phyloP scores from a whole-genome alignment of 2,113 vertebrate species.

The Platysteira castanea region DNA sequence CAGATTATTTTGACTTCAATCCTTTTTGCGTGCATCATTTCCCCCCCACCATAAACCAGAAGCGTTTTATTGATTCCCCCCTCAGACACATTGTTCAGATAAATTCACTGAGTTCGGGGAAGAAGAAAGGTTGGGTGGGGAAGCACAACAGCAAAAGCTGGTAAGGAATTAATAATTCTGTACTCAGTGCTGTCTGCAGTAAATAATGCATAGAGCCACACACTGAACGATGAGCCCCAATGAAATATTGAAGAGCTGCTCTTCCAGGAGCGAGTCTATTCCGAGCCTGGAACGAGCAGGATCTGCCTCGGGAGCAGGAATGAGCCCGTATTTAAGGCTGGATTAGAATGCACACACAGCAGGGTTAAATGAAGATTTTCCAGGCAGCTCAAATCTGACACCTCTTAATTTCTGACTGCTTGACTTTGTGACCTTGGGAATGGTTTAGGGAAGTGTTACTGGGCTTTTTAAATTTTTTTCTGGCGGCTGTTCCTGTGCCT shows the following conservation, averaged over 20 bases:
- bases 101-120: not conserved
- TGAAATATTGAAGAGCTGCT: slow-evolving; percentile 64
- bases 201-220: slow-evolving; percentile 55
- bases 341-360: not conserved
- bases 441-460: not conserved
- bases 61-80: not conserved
- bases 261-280: not conserved
- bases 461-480: not conserved
- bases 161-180: slow-evolving; percentile 49
- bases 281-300: not conserved
- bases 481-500: not conserved
- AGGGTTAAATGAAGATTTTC: not conserved
- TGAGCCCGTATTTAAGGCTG: not conserved
- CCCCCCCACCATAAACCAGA: not conserved
- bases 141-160: not conserved
- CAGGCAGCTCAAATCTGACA: not conserved
- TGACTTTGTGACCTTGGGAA: not conserved
- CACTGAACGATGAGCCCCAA: slow-evolving; percentile 11
- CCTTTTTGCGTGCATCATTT: not conserved
- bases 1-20: not conserved
- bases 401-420: not conserved
- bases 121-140: not conserved
- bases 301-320: not conserved
- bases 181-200: slow-evolving; percentile 11
- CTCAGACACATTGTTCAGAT: not conserved